Conservation (phyloP, 2,888 invertebrate species). For the Anthophora plumipes region DNA sequence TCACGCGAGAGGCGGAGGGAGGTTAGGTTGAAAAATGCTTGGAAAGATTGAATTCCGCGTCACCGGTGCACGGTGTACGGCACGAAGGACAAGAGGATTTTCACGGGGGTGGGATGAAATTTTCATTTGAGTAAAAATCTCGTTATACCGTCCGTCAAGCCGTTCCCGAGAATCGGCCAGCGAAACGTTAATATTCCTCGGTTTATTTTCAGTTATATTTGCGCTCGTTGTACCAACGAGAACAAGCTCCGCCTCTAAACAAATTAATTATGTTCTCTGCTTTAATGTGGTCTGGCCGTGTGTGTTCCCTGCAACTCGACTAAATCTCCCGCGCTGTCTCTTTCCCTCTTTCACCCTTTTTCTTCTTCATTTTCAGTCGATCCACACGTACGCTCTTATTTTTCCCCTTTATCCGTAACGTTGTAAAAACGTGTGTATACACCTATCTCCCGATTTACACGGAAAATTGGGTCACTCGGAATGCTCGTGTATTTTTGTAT, state of each 20-base stretch:
- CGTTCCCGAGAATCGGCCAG: conserved; percentile 37
- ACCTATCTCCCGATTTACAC: too few relatives aligned
- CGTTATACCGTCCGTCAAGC: conserved; percentile 45
- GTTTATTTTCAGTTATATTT: conserved; percentile 51
- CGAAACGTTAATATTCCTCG: conserved; percentile 51
- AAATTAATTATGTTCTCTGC: conserved; percentile 57
- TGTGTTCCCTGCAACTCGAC: background rate
- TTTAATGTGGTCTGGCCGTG: background rate
- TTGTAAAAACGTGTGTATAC: background rate
- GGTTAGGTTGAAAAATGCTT: conserved; percentile 51
- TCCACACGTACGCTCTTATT: too few relatives aligned
- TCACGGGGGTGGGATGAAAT: conserved; percentile 52
- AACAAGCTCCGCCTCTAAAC: conserved; percentile 32
- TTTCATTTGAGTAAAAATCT: conserved; percentile 56
- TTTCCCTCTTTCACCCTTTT: background rate
- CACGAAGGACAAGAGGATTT: conserved; percentile 26
- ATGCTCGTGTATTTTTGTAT: too few relatives aligned
- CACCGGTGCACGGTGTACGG: background rate
- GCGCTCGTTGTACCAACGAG: conserved; percentile 13
- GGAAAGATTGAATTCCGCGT: conserved; percentile 63
- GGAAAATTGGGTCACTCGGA: too few relatives aligned
- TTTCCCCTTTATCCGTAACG: too few relatives aligned
- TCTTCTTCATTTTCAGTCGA: background rate
- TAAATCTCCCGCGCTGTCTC: background rate
- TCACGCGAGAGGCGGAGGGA: too few relatives aligned